These are phyloP conservation scores for Diachrysia chrysitis DNA, from an alignment of 2,888 invertebrate species.

Conservation along the genomic window DNA sequence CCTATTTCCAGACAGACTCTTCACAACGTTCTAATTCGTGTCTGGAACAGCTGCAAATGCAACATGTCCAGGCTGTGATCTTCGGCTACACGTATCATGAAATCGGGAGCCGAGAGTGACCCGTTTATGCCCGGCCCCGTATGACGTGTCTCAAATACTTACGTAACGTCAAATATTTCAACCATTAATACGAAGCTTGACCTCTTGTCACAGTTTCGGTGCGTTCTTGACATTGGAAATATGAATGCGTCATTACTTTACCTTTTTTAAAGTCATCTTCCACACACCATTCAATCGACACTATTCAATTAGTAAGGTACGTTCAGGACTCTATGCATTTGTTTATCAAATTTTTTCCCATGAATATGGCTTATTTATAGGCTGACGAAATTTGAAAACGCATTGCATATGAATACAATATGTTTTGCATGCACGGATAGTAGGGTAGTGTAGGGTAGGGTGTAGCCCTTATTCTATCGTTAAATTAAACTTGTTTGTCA, in stretches of 20 bases:
- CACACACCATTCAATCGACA: too few species aligned
- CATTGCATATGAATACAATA: background rate
- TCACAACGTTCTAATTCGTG: background rate
- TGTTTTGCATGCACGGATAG: too few species aligned
- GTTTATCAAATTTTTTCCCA: too few species aligned
- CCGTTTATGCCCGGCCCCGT: slow-evolving; percentile 23
- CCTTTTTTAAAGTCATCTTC: too few species aligned
- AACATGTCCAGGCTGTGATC: background rate
- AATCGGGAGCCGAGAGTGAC: slow-evolving; percentile 26
- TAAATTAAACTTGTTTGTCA: too few species aligned
- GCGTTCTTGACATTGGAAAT: slow-evolving; percentile 32
- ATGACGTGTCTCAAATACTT: slow-evolving; percentile 19
- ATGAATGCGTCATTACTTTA: background rate
- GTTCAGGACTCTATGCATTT: too few species aligned
- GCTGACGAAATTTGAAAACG: slow-evolving; percentile 2
- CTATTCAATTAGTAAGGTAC: too few species aligned
- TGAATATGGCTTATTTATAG: too few species aligned
- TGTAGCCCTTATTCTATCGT: too few species aligned
- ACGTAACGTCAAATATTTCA: slow-evolving; percentile 10
- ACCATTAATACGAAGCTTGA: slow-evolving; percentile 3
- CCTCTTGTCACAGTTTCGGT: slow-evolving; percentile 7
- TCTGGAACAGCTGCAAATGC: background rate
- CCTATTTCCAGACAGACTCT: background rate
- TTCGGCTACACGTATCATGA: slow-evolving; percentile 11
- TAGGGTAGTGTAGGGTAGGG: too few species aligned